Conservation (phyloP, 37 sponge, comb jelly and placozoan species). For the Beroe ovata region DNA sequence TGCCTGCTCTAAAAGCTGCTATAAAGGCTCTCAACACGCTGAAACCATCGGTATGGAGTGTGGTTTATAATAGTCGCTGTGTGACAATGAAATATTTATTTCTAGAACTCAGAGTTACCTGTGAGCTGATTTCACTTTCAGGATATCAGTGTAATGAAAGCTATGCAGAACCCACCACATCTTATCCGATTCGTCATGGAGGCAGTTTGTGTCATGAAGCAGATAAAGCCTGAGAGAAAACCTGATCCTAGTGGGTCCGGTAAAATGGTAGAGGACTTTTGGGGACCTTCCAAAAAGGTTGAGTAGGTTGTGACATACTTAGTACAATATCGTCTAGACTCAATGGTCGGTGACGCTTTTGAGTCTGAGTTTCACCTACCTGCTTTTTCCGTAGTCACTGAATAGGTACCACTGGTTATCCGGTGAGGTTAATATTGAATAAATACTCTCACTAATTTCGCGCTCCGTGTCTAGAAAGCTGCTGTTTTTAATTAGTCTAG, state of each 20-base stretch:
- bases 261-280: conserved; percentile 95
- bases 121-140: too few species aligned
- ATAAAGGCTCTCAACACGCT: conserved; percentile 95
- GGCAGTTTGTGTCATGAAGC: conserved; percentile 94
- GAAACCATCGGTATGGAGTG: conserved; percentile 74
- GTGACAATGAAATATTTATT: too few species aligned
- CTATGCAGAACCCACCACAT: conserved; percentile 96
- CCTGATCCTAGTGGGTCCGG: conserved; percentile 93
- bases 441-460: too few species aligned
- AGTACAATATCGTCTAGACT: background rate
- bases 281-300: conserved; percentile 92
- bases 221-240: conserved; percentile 89
- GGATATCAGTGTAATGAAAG: conserved; percentile 95
- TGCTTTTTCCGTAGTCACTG: too few species aligned
- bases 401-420: too few species aligned
- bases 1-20: conserved; percentile 96
- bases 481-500: too few species aligned
- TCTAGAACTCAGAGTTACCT: too few species aligned
- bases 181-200: conserved; percentile 96
- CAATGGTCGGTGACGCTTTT: background rate
- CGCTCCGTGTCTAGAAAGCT: too few species aligned
- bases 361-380: background rate
- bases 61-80: too few species aligned
- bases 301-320: background rate
- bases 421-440: too few species aligned